phyloP scores from a whole-genome alignment of 2,113 vertebrate species.

The Poicephalus gulielmi region DNA sequence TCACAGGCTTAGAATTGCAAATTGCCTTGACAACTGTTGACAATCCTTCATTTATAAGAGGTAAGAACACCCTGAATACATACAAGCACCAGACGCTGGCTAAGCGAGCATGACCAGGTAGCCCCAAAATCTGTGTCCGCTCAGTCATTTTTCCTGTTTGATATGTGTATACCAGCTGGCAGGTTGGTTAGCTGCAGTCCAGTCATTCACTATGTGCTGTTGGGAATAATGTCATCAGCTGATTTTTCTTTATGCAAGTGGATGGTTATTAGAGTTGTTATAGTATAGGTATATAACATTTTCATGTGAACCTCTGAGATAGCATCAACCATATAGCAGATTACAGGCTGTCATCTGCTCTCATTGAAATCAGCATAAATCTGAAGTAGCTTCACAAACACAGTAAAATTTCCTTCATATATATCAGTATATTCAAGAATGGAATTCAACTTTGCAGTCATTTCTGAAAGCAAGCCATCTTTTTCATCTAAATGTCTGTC shows the following conservation, averaged over 20 bases:
- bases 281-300: background rate
- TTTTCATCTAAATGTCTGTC: background rate
- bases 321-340: background rate
- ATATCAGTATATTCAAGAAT: background rate
- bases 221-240: background rate
- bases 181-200: background rate
- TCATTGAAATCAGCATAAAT: background rate
- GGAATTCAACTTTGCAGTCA: background rate
- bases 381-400: background rate
- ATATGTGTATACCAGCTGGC: background rate
- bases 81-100: background rate
- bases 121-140: background rate
- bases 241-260: background rate
- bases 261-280: background rate
- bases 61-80: background rate
- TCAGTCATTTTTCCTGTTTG: background rate
- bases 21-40: background rate
- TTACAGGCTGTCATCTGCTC: background rate
- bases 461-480: background rate
- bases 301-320: background rate
- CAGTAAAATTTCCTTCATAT: background rate
- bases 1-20: background rate
- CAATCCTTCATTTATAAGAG: background rate
- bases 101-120: background rate
- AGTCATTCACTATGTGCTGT: background rate